Evolutionary conservation across 2,797 vertebrate species (phyloP).

Genomic region (Clarias laeviceps): DNA sequence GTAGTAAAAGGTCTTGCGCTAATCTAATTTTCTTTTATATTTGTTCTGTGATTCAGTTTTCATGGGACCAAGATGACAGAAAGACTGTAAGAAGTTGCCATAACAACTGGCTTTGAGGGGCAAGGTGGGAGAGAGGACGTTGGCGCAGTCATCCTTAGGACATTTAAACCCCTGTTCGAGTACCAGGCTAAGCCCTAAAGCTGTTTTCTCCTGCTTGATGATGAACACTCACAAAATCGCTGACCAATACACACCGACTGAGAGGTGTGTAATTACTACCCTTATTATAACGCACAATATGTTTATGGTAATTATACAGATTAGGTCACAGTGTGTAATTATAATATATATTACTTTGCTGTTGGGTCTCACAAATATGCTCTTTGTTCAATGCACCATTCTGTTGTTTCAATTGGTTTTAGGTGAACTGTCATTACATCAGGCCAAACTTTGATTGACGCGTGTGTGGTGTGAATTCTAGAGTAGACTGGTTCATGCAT

Average conservation of each 20-base stretch:
- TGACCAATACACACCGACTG: too few relatives aligned
- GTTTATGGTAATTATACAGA: neutral
- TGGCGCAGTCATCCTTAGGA: neutral
- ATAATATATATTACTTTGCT: neutral
- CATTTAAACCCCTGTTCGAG: neutral
- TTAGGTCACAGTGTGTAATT: neutral
- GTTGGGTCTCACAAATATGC: neutral
- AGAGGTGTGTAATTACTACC: neutral
- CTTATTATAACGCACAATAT: neutral
- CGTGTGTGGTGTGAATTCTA: neutral
- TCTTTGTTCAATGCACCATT: neutral
- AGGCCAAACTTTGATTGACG: neutral
- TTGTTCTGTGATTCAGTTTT: slow-evolving; percentile 8
- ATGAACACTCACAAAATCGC: neutral
- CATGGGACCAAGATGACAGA: slow-evolving; percentile 12
- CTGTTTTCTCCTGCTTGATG: neutral
- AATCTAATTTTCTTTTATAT: slow-evolving; percentile 12
- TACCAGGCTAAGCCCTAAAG: neutral
- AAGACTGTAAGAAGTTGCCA: slow-evolving; percentile 15
- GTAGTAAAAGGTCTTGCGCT: slow-evolving; percentile 1
- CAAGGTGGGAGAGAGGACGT: neutral
- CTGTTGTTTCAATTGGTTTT: neutral
- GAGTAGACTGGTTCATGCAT: neutral
- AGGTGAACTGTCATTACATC: neutral
- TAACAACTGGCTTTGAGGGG: slow-evolving; percentile 20